Conservation (phyloP, 92 coral and sea anemone genomes). For the Blastomussa wellsi region DNA sequence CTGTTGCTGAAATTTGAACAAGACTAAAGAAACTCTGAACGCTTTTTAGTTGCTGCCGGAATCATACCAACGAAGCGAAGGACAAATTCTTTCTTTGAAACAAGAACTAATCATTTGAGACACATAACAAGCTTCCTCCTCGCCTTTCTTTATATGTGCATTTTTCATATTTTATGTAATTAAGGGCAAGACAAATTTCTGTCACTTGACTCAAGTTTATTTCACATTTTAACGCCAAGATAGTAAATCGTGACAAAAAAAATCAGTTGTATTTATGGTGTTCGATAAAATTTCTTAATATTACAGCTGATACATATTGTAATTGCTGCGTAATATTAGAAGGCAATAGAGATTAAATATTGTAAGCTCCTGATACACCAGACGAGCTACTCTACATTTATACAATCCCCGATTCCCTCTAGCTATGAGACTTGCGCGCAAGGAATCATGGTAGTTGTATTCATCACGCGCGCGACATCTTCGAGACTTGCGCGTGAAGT, state of each 20-base stretch:
- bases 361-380: not conserved
- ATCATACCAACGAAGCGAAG: not conserved
- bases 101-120: not conserved
- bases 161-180: not conserved
- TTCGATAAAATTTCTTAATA: not conserved
- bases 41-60: not conserved
- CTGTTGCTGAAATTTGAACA: not conserved
- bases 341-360: not conserved
- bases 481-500: too few species aligned
- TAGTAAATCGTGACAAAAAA: not conserved
- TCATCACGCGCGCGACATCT: too few species aligned
- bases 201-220: not conserved
- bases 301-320: not conserved
- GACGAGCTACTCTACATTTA: not conserved
- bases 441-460: too few species aligned
- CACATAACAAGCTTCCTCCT: not conserved
- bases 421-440: too few species aligned
- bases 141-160: not conserved
- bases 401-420: too few species aligned
- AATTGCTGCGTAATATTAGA: not conserved
- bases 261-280: conserved; percentile 2
- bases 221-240: conserved; percentile 6
- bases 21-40: not conserved
- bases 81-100: not conserved
- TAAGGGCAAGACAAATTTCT: not conserved